Percentiles rank a stretch among this genome's conserved stretches.
Evolutionary conservation across 2,113 vertebrate genomes (phyloP).

Genomic region (Climacteris rufus): DNA sequence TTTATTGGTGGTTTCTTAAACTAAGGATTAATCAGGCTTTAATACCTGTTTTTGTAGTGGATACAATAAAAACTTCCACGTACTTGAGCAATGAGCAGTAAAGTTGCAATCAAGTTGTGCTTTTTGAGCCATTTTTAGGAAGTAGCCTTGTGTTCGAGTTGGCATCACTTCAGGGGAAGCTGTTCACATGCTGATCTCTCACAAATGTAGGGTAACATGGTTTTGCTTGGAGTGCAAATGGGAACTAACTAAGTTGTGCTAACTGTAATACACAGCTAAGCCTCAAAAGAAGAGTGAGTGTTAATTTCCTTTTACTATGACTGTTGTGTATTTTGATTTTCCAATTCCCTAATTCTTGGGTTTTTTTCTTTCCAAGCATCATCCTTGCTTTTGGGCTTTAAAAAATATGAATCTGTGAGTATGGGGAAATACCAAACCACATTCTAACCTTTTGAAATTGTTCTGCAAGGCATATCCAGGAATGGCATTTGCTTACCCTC

Average conservation of each 20-base stretch:
- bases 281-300: background rate
- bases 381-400: background rate
- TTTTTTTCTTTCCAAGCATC: background rate
- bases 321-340: background rate
- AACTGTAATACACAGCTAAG: background rate
- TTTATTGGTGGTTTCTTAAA: background rate
- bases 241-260: background rate
- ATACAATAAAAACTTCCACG: background rate
- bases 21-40: background rate
- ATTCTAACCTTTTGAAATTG: background rate
- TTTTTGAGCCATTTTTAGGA: background rate
- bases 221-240: background rate
- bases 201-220: fast-evolving
- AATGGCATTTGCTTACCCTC: conserved; percentile 72
- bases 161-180: background rate
- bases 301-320: background rate
- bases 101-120: background rate
- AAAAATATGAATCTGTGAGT: background rate
- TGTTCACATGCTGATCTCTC: background rate
- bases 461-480: conserved; percentile 76
- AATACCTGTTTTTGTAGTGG: background rate
- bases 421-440: background rate
- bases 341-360: background rate
- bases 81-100: background rate
- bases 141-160: background rate